A percentile compares a stretch with the other conserved stretches of the same genome.
Evolutionary conservation across 35 echinoderm and acorn worm species (phyloP).

Genomic region (Diadema setosum): DNA sequence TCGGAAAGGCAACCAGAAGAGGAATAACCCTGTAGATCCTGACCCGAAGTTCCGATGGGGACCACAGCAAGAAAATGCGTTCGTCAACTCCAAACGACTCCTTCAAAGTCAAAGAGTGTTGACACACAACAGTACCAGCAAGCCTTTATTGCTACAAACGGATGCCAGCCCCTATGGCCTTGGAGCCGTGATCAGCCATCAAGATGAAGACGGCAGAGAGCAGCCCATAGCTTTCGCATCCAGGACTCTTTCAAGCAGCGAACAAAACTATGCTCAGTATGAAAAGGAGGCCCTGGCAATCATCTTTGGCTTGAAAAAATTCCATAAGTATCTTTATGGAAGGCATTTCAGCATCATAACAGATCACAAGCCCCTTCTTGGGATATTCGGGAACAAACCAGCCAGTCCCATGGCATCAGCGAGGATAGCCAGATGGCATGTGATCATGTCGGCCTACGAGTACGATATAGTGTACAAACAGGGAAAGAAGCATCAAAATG

Average conservation of each 20-base stretch:
- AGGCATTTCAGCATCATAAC: constrained; percentile 55
- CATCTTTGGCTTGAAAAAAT: constrained; percentile 58
- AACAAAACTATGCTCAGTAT: constrained; percentile 65
- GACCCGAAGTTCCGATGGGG: constrained; percentile 43
- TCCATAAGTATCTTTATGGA: constrained; percentile 44
- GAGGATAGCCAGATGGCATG: constrained; percentile 37
- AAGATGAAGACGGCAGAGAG: constrained; percentile 12
- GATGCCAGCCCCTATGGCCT: constrained; percentile 67
- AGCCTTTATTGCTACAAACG: constrained; percentile 26
- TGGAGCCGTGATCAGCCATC: constrained; percentile 48
- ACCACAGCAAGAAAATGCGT: background rate
- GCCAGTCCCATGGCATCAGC: constrained; percentile 47
- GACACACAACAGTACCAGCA: constrained; percentile 33
- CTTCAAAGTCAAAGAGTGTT: constrained; percentile 10
- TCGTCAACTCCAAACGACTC: constrained; percentile 18
- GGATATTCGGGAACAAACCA: constrained; percentile 36
- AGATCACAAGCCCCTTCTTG: constrained; percentile 62
- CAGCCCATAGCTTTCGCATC: constrained; percentile 57
- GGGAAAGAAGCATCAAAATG: constrained; percentile 12
- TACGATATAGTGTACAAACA: constrained; percentile 23
- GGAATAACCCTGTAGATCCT: background rate
- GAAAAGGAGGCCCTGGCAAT: constrained; percentile 49
- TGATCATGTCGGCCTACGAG: constrained; percentile 46
- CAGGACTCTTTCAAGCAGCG: constrained; percentile 1
- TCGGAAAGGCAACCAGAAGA: background rate